Evolutionary conservation across 2,797 vertebrate genomes (phyloP).

Genomic region (Poeciliopsis turneri): DNA sequence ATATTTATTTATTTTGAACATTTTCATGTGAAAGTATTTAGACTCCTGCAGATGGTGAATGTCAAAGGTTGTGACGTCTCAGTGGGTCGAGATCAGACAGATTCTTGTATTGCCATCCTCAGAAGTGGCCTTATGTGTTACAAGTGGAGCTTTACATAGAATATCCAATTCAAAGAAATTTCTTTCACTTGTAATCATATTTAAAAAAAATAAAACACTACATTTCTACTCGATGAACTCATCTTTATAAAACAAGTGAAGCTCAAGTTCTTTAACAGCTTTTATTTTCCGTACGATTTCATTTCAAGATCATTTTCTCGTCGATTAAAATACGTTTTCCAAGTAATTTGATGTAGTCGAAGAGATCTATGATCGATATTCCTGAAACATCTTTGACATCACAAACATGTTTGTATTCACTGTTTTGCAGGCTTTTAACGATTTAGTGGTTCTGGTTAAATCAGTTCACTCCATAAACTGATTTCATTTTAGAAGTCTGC

Average conservation of each 20-base stretch:
- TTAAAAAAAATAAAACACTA: slow-evolving; percentile 15
- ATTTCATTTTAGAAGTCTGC: no score
- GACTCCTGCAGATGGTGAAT: background rate
- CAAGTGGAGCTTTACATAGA: slow-evolving; percentile 31
- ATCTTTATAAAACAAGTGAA: background rate
- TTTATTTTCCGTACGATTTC: background rate
- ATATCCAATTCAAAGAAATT: slow-evolving; percentile 36
- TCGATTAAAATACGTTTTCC: background rate
- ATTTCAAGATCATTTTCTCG: background rate
- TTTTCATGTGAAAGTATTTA: background rate
- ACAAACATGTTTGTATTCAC: background rate
- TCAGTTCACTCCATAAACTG: no score
- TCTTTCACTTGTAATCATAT: slow-evolving; percentile 36
- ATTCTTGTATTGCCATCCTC: slow-evolving; percentile 9
- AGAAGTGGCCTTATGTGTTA: slow-evolving; percentile 51
- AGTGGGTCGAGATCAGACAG: background rate
- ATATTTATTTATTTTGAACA: slow-evolving; percentile 31
- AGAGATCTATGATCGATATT: background rate
- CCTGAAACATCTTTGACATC: background rate
- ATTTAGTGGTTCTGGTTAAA: no score
- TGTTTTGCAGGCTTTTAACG: no score
- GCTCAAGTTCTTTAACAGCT: background rate
- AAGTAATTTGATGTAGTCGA: background rate
- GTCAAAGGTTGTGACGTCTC: background rate
- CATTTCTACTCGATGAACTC: background rate